Evolutionary conservation across 2,888 invertebrate species (phyloP).

Genomic region (Meteorus colon): DNA sequence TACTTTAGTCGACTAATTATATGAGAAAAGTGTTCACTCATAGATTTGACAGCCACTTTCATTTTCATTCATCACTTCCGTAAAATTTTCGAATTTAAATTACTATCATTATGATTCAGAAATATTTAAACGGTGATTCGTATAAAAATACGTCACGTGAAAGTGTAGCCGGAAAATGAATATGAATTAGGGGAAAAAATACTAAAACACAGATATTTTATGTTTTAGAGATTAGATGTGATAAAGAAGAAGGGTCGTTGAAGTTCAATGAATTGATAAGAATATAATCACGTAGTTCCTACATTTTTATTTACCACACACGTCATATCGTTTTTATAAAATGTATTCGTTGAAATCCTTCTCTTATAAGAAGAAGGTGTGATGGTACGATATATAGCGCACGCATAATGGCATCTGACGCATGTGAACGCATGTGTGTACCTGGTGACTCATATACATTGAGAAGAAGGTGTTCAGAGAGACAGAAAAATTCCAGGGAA

Average conservation of each 20-base stretch:
- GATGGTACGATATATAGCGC: not conserved
- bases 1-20: not conserved
- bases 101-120: not conserved
- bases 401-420: not conserved
- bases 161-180: not conserved
- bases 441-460: constrained; percentile 48
- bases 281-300: not conserved
- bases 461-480: constrained; percentile 1
- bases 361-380: not conserved
- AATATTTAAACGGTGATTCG: constrained; percentile 18
- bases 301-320: not conserved
- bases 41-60: not conserved
- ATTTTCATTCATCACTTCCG: constrained; percentile 5
- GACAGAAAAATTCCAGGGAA: constrained; percentile 49
- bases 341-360: not conserved
- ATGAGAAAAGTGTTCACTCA: not conserved
- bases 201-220: not conserved
- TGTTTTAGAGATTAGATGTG: constrained; percentile 17
- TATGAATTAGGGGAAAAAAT: not conserved
- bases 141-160: not conserved
- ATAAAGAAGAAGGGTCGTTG: constrained; percentile 1
- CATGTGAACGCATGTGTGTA: constrained; percentile 35
- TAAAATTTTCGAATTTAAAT: constrained; percentile 2
- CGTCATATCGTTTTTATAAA: not conserved
- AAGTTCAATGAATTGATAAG: not conserved